These are phyloP conservation scores for Lathronympha strigana DNA, from an alignment of 2,888 invertebrate genomes.

Conservation along the genomic window DNA sequence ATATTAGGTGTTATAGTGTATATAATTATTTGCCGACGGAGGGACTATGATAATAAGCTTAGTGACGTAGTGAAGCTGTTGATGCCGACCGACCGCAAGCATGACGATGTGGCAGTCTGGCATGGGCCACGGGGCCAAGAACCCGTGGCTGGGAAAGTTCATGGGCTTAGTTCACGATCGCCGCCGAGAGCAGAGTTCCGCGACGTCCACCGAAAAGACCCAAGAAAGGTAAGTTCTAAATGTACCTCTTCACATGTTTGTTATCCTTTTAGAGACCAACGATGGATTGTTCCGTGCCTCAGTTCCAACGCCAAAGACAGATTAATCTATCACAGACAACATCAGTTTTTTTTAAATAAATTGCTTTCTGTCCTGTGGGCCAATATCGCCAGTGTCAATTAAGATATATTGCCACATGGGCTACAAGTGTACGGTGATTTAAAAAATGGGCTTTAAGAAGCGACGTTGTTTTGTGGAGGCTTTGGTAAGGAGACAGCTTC, in stretches of 20 bases:
- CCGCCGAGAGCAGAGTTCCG: slow-evolving; percentile 47
- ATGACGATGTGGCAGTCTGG: slow-evolving; percentile 52
- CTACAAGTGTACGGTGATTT: too few relatives aligned
- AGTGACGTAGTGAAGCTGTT: slow-evolving; percentile 7
- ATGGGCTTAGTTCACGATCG: slow-evolving; percentile 48
- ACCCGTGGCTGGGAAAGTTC: slow-evolving; percentile 51
- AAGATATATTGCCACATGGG: too few relatives aligned
- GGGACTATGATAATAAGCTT: background rate
- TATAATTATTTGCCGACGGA: background rate
- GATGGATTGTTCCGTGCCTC: too few relatives aligned
- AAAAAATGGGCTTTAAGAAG: too few relatives aligned
- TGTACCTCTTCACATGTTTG: background rate
- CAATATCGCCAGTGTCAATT: too few relatives aligned
- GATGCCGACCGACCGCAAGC: slow-evolving; percentile 38
- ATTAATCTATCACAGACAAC: too few relatives aligned
- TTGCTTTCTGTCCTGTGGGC: too few relatives aligned
- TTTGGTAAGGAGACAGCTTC: too few relatives aligned
- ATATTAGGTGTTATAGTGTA: background rate
- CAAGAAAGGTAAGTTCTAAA: slow-evolving; percentile 45
- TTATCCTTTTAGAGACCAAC: too few relatives aligned
- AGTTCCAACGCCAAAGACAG: too few relatives aligned
- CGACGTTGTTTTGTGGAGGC: too few relatives aligned
- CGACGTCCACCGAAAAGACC: slow-evolving; percentile 46
- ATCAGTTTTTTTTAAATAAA: too few relatives aligned
- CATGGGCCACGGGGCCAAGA: slow-evolving; percentile 50